phyloP scores from a whole-genome alignment of 2,888 invertebrate species.

The Panopea generosa region DNA sequence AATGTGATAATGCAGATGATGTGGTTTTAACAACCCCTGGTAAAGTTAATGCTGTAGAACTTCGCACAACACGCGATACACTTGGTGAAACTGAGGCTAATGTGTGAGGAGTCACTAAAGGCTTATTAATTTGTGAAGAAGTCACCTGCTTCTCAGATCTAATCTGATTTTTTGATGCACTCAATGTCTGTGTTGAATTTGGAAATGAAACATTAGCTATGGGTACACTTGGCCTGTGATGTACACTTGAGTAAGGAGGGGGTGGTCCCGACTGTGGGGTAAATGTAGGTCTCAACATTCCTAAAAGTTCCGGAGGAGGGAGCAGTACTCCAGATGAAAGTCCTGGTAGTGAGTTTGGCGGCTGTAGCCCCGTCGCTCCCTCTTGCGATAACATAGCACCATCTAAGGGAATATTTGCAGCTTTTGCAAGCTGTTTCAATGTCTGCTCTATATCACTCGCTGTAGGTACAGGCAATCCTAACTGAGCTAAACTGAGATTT shows the following conservation, averaged over 20 bases:
- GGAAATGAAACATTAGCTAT: background rate
- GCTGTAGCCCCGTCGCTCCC: background rate
- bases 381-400: slow-evolving; percentile 25
- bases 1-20: slow-evolving; percentile 21
- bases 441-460: slow-evolving; percentile 63
- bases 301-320: slow-evolving; percentile 35
- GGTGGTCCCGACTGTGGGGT: slow-evolving; percentile 45
- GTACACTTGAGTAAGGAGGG: slow-evolving; percentile 59
- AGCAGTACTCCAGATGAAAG: slow-evolving; percentile 22
- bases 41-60: slow-evolving; percentile 33
- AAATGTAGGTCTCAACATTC: slow-evolving; percentile 40
- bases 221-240: slow-evolving; percentile 35
- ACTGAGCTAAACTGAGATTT: slow-evolving; percentile 54
- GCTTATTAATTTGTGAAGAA: slow-evolving; percentile 12
- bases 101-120: slow-evolving; percentile 30
- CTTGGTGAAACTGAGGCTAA: slow-evolving; percentile 17
- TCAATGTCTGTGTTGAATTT: background rate
- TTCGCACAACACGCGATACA: slow-evolving; percentile 38
- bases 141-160: background rate
- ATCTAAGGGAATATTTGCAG: slow-evolving; percentile 49
- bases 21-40: slow-evolving; percentile 4
- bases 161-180: background rate
- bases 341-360: slow-evolving; percentile 8
- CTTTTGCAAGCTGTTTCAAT: slow-evolving; percentile 55
- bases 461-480: slow-evolving; percentile 57